phyloP scores from a whole-genome alignment of 2,113 vertebrate genomes.

The Cryptomyrus ogoouensis region DNA sequence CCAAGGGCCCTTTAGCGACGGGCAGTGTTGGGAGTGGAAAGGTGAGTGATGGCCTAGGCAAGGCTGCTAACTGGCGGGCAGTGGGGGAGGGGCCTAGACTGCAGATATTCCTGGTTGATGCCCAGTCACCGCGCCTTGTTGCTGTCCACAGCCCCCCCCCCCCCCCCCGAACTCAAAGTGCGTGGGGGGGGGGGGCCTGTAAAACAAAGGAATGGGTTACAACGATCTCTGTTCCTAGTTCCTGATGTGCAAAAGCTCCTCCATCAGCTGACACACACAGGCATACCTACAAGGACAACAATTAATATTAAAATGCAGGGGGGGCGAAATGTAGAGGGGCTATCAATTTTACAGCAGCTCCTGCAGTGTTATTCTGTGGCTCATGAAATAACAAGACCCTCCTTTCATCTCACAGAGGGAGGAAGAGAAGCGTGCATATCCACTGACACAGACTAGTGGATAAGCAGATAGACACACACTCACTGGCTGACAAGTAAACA shows the following conservation, averaged over 20 bases:
- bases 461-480: background rate
- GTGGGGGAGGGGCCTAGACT: background rate
- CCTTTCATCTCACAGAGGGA: conserved; percentile 4
- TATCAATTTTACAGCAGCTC: conserved; percentile 14
- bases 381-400: conserved; percentile 5
- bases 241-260: conserved; percentile 5
- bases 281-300: conserved; percentile 1
- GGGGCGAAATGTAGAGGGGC: background rate
- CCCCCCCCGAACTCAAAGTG: background rate
- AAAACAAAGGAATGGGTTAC: background rate
- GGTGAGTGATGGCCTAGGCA: too few species aligned
- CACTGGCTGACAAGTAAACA: background rate
- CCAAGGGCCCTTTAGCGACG: background rate
- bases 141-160: background rate
- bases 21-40: background rate
- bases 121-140: background rate
- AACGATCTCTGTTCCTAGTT: background rate
- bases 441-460: background rate
- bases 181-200: background rate
- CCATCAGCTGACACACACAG: conserved; percentile 14
- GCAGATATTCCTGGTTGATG: conserved; percentile 10
- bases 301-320: conserved; percentile 5
- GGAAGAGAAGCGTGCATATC: conserved; percentile 9
- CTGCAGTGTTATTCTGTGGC: conserved; percentile 5
- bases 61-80: background rate